These are phyloP conservation scores for Oedothorax gibbosus DNA, from an alignment of 1,140 invertebrate genomes.

Conservation along the genomic window DNA sequence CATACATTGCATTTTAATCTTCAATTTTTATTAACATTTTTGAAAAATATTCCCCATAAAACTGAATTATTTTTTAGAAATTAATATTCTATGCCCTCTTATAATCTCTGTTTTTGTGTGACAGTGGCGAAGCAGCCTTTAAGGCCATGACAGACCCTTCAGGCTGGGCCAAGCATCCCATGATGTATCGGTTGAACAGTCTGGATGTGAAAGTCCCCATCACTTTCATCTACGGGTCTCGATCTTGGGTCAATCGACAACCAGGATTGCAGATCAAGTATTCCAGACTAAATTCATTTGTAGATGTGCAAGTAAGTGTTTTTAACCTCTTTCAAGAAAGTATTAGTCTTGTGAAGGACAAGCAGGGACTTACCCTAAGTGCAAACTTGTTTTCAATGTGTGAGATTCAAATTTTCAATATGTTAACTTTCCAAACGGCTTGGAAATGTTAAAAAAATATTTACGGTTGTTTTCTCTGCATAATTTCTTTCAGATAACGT, in stretches of 20 bases:
- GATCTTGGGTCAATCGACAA: constrained; percentile 92
- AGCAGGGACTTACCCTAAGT: too few species aligned
- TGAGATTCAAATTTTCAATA: too few species aligned
- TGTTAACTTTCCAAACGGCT: neutral
- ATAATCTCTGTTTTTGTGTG: constrained; percentile 55
- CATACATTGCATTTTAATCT: too few species aligned
- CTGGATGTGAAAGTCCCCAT: constrained; percentile 82
- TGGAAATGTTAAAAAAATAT: neutral
- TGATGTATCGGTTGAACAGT: constrained; percentile 83
- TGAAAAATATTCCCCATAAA: too few species aligned
- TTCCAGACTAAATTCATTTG: constrained; percentile 49
- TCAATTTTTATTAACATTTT: too few species aligned
- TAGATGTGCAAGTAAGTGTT: constrained; percentile 52
- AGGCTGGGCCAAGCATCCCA: constrained; percentile 96
- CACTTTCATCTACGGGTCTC: constrained; percentile 90
- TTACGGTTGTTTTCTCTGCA: neutral
- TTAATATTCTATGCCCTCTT: neutral
- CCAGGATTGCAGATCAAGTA: constrained; percentile 83
- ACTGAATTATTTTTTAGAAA: too few species aligned
- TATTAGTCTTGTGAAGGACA: too few species aligned
- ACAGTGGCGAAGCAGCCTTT: constrained; percentile 93
- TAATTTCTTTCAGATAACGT: too few species aligned
- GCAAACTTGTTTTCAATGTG: too few species aligned
- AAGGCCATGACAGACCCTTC: constrained; percentile 88
- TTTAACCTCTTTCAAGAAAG: neutral